phyloP scores from a whole-genome alignment of 2,797 vertebrate species.

The Rhinatrema bivittatum region DNA sequence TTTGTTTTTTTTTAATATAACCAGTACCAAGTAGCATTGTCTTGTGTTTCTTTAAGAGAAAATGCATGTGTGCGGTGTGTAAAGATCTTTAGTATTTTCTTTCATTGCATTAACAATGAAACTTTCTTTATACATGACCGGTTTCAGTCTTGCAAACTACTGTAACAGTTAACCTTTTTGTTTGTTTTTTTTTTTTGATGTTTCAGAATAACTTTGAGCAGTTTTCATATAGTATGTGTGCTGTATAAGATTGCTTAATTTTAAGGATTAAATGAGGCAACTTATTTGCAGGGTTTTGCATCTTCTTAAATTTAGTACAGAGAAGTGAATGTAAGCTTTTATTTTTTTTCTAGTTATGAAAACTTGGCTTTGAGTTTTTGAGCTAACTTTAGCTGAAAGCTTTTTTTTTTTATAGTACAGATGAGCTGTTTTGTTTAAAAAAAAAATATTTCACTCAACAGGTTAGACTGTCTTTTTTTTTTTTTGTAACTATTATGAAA shows the following conservation, averaged over 20 bases:
- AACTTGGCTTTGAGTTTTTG: conserved; percentile 41
- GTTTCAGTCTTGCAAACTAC: conserved; percentile 62
- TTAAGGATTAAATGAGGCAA: conserved; percentile 45
- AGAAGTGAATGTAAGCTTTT: conserved; percentile 47
- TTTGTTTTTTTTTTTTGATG: too few relatives aligned
- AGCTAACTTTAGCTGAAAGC: conserved; percentile 37
- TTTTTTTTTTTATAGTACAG: conserved; percentile 60
- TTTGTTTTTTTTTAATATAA: not conserved
- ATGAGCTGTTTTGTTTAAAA: conserved; percentile 58
- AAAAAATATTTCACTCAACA: too few relatives aligned
- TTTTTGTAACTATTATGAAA: not conserved
- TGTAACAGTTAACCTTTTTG: conserved; percentile 60
- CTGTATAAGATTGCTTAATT: too few relatives aligned
- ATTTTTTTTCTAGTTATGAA: conserved; percentile 55
- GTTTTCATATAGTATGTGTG: conserved; percentile 51
- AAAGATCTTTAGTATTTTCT: conserved; percentile 47
- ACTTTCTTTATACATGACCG: conserved; percentile 64
- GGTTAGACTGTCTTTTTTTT: too few relatives aligned
- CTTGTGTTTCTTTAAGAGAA: not conserved
- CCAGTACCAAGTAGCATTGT: not conserved
- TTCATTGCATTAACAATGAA: conserved; percentile 67
- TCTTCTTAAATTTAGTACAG: conserved; percentile 52
- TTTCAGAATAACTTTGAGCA: conserved; percentile 55
- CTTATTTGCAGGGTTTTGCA: conserved; percentile 46
- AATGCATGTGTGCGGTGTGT: conserved; percentile 42